phyloP scores from a whole-genome alignment of 2,888 invertebrate species.

The Zhuqinia jingwanae region DNA sequence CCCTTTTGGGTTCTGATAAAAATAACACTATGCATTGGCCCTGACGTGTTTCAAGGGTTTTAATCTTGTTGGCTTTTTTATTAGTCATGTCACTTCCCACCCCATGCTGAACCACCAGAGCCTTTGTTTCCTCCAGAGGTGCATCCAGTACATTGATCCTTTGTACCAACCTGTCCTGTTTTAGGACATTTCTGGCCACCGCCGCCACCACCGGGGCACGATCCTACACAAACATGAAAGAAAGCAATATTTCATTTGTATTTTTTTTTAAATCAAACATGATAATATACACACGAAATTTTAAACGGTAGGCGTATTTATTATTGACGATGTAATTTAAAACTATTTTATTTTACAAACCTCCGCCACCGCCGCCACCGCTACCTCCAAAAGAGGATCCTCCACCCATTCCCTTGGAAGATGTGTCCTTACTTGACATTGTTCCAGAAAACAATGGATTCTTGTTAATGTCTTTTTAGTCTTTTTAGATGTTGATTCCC shows the following conservation, averaged over 20 bases:
- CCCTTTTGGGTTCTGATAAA: too few species aligned
- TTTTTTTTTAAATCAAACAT: background rate
- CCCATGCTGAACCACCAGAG: conserved; percentile 58
- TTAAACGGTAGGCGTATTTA: too few species aligned
- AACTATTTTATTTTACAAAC: background rate
- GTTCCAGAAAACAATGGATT: too few species aligned
- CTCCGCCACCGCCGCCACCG: conserved; percentile 60
- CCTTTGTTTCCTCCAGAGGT: conserved; percentile 44
- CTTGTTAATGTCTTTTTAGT: too few species aligned
- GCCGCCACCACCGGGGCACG: conserved; percentile 59
- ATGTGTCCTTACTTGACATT: conserved; percentile 74
- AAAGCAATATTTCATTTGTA: background rate
- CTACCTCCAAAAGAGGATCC: conserved; percentile 69
- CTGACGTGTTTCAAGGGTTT: too few species aligned
- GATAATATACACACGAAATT: background rate
- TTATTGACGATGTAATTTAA: too few species aligned
- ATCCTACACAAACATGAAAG: conserved; percentile 15
- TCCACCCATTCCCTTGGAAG: conserved; percentile 70
- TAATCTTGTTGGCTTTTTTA: too few species aligned
- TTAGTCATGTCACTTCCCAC: conserved; percentile 44
- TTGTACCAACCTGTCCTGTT: conserved; percentile 66
- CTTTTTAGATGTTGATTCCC: too few species aligned
- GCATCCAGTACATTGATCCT: conserved; percentile 74
- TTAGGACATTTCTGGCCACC: conserved; percentile 70
- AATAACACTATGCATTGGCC: too few species aligned